A percentile compares a stretch with the other conserved stretches of the same genome.
phyloP scores from a whole-genome alignment of 2,888 invertebrate genomes.

The Leucania comma region DNA sequence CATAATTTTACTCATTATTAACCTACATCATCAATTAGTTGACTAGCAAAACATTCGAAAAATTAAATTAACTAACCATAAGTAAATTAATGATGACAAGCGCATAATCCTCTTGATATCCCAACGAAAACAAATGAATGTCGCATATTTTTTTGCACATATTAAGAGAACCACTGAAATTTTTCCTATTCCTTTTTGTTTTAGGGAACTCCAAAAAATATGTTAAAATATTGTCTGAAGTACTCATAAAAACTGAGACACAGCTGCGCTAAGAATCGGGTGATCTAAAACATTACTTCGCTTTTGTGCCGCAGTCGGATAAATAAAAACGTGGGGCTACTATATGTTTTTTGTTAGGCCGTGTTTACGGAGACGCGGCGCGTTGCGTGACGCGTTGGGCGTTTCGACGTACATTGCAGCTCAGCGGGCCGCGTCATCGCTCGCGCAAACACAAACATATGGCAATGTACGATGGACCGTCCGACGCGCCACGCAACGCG shows the following conservation, averaged over 20 bases:
- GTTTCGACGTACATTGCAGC: no score
- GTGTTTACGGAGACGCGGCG: no score
- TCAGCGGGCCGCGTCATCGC: no score
- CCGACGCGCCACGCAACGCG: no score
- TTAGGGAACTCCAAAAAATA: slow-evolving; percentile 22
- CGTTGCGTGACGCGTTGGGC: no score
- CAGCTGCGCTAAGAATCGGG: slow-evolving; percentile 50
- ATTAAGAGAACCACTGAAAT: slow-evolving; percentile 6
- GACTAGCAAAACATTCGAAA: slow-evolving; percentile 11
- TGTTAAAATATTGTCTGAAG: slow-evolving; percentile 37
- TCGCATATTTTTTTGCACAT: not conserved
- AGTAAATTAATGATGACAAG: not conserved
- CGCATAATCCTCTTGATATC: not conserved
- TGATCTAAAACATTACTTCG: slow-evolving; percentile 14
- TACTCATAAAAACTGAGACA: slow-evolving; percentile 31
- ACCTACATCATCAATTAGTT: not conserved
- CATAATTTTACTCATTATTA: not conserved
- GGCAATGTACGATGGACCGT: no score
- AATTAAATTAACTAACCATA: not conserved
- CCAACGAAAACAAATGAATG: slow-evolving; percentile 8
- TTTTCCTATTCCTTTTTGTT: not conserved
- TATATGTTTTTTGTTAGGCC: slow-evolving; percentile 27
- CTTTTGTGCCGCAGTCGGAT: not conserved
- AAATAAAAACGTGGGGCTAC: slow-evolving; percentile 15
- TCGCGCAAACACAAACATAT: no score